Evolutionary conservation across 2,113 vertebrate species (phyloP).

Genomic region (Neotragus moschatus): DNA sequence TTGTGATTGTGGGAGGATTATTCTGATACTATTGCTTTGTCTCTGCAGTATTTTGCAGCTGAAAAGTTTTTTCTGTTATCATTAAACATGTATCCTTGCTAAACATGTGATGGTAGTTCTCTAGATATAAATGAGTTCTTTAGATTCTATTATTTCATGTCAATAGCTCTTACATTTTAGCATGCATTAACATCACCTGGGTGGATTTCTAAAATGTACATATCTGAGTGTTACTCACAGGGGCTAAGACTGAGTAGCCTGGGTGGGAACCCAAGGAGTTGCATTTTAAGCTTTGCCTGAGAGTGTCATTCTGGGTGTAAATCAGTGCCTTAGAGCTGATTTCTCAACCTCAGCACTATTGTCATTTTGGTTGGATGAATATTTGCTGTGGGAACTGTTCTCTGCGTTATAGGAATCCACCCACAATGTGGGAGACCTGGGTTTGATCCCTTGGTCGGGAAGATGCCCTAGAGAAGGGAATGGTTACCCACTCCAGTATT

Average conservation of each 20-base stretch:
- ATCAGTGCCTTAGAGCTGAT: neutral
- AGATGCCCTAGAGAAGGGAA: neutral
- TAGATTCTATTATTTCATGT: neutral
- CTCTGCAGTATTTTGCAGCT: neutral
- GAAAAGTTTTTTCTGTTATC: slow-evolving; percentile 2
- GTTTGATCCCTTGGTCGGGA: neutral
- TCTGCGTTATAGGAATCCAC: neutral
- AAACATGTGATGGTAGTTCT: neutral
- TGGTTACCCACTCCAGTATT: neutral
- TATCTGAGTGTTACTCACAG: neutral
- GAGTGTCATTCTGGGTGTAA: neutral
- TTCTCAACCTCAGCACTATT: neutral
- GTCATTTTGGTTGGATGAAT: neutral
- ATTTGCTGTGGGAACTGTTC: neutral
- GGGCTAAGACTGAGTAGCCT: neutral
- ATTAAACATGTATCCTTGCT: neutral
- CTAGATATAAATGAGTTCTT: neutral
- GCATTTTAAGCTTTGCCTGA: neutral
- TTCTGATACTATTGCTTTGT: slow-evolving; percentile 29
- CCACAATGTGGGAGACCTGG: neutral
- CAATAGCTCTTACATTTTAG: neutral
- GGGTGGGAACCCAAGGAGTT: neutral
- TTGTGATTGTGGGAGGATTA: neutral
- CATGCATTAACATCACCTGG: neutral
- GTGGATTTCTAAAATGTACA: neutral